Evolutionary conservation across 1,140 invertebrate genomes (phyloP), one percentile per base, ranked within the genome.

Genomic region (Glossosoma conforme): DNA sequence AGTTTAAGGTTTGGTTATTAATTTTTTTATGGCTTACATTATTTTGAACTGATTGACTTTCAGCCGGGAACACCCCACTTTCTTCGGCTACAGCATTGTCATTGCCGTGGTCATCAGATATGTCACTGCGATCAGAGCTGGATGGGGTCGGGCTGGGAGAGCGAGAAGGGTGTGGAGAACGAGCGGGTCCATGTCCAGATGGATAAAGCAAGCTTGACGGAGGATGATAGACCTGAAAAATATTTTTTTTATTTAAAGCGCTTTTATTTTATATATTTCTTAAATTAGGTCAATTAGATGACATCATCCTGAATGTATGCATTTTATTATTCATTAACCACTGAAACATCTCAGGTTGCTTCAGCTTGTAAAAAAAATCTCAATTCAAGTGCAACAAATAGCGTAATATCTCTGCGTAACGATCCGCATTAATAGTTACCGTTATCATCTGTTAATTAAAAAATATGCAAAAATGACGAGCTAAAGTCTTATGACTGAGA

Each of bases 201-300:
- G 89, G 87, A 52, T 91, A 83, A 61, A 89, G 88, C 33, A 93
- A 71, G 53, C 65, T 61, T 54, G 66, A 67, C 11, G 69, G 69
- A 18, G 69, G 69, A 58, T 67, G 61, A 51, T 72, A 72, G 11
- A 72, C 63, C 19, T 61, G 62, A 1, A 51, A 47, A 41, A 37
- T 37, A 47, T 4, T 15, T 45, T 24, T 15, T 45, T 32, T 32
- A 32, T 10, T 43, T 24, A 24, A 19, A 3, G 8, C 33, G n/a
- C 6, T 28, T 28, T 28, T 8, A 28, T 32, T 9, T 37, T 6
- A 37, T 9, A 37, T 17, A 37, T 37, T 6, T 37, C 8, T 37
- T 8, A 8, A 9, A 37, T 13, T 37, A 10, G 38, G 24, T 25
- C 24, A 9, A 6, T 44, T 44, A 17, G 28, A 8, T 18, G 21